Base-by-base conservation (phyloP, 2,113 vertebrate genomes). In the Geococcyx californianus region DNA sequence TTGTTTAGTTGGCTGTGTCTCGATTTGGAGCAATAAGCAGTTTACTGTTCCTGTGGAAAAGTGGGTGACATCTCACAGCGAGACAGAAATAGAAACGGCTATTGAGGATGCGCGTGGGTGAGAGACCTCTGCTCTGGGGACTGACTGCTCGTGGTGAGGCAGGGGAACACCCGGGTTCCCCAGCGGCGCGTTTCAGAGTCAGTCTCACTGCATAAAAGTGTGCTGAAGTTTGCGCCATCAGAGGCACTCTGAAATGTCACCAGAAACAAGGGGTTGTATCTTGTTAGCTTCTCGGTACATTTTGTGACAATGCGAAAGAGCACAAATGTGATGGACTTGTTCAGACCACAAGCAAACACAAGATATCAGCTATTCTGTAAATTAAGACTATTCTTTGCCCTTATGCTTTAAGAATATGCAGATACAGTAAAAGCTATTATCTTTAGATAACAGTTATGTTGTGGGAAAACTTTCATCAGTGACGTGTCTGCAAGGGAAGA, bases 1-100 rank as follows among this genome's bases (percentile, higher is more conserved):
- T 93, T 38, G 64, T 84, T 82, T 92, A 70, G 72, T 70, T 78
- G 56, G 31, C 67, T 86, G 34, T 58, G 18, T 67, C 68, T 84
- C 67, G 49, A 1, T 85, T 34, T 84, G 90, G 63, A 87, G 64
- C 60, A 64, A 47, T 72, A 74, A 84, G 38, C 51, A 33, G 42
- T 93, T 95, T 49, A 36, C 23, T 76, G 45, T 66, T 79, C 33
- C 60, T 82, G 0, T 18, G 36, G 64, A 1, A 45, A 64, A 54
- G 55, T 34, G 62, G 45, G 77, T 81, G 87, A 77, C 72, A 54
- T 52, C 58, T 80, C 42, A n/a, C 24, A 72, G 67, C 45, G 73
- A 79, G 60, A 18, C 33, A 63, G 72, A 84, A 79, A 69, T 33
- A 79, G 80, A 73, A 91, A 25, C 23, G 38, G 52, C 47, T 74